phyloP scores from a whole-genome alignment of 2,797 vertebrate species.

The Anabas testudineus region DNA sequence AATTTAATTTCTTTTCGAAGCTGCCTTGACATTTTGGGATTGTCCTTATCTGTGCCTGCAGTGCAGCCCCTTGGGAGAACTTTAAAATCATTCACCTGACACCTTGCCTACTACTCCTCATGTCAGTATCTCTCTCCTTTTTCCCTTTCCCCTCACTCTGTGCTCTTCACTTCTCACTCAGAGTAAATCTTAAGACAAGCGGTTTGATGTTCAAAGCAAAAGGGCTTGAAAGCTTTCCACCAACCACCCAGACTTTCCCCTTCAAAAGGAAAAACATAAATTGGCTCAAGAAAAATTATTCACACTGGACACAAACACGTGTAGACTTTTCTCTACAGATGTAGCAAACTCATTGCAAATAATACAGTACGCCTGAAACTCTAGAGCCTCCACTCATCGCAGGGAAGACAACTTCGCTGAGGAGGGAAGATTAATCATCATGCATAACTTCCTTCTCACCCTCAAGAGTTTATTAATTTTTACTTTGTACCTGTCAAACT shows the following conservation, averaged over 20 bases:
- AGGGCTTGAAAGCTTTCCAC: conserved; percentile 76
- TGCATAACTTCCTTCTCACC: conserved; percentile 6
- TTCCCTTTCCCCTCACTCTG: conserved; percentile 19
- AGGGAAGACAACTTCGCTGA: conserved; percentile 51
- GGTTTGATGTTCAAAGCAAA: conserved; percentile 80
- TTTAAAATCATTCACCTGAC: conserved; percentile 74
- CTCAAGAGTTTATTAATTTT: conserved; percentile 40
- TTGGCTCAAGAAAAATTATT: conserved; percentile 74
- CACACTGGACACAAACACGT: conserved; percentile 73
- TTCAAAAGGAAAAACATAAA: conserved; percentile 76
- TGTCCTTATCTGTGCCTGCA: conserved; percentile 71
- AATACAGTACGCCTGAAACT: conserved; percentile 53
- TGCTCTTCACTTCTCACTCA: conserved; percentile 64
- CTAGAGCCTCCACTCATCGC: conserved; percentile 53
- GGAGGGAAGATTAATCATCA: conserved; percentile 58
- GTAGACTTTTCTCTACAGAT: conserved; percentile 53
- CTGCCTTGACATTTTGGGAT: conserved; percentile 82
- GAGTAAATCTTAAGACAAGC: conserved; percentile 78
- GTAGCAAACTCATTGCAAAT: conserved; percentile 55
- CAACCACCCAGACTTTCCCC: conserved; percentile 71
- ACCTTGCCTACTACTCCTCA: conserved; percentile 47
- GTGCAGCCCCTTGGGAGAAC: conserved; percentile 70
- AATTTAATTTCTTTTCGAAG: conserved; percentile 87
- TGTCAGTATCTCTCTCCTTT: conserved; percentile 36
- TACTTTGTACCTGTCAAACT: conserved; percentile 55